Evolutionary conservation across 1,140 invertebrate genomes (phyloP).

Genomic region (Himalopsyche phryganea): DNA sequence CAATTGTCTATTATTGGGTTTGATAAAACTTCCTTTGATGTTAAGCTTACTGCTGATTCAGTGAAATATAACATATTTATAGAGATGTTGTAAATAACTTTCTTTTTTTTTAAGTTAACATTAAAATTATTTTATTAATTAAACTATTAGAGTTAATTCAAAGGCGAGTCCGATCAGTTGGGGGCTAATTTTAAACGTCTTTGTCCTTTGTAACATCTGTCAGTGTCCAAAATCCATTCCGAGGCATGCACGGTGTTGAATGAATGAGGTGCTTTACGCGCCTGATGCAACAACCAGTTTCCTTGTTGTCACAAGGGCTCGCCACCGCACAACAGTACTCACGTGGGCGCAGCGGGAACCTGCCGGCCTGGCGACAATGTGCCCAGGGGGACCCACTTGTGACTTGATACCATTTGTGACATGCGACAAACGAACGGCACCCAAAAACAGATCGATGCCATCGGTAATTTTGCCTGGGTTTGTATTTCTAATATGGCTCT

Average conservation of each 20-base stretch:
- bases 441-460: slow-evolving; percentile 31
- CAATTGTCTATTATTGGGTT: no score
- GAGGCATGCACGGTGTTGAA: not conserved
- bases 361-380: slow-evolving; percentile 26
- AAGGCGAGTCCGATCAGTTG: no score
- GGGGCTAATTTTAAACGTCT: no score
- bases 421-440: slow-evolving; percentile 27
- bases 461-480: slow-evolving; percentile 35
- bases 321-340: slow-evolving; percentile 38
- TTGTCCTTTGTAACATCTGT: no score
- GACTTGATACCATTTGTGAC: slow-evolving; percentile 27
- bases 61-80: no score
- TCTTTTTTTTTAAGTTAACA: no score
- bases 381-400: not conserved
- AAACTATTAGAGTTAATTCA: no score
- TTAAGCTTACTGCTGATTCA: no score
- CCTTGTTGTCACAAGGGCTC: slow-evolving; percentile 56
- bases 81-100: no score
- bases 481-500: slow-evolving; percentile 36
- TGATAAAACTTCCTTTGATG: no score
- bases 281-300: slow-evolving; percentile 55
- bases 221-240: not conserved
- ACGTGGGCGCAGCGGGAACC: slow-evolving; percentile 39
- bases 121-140: no score
- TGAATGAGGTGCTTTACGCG: slow-evolving; percentile 27